Conservation (phyloP, 2,888 invertebrate species). For the Tetranychus piercei region DNA sequence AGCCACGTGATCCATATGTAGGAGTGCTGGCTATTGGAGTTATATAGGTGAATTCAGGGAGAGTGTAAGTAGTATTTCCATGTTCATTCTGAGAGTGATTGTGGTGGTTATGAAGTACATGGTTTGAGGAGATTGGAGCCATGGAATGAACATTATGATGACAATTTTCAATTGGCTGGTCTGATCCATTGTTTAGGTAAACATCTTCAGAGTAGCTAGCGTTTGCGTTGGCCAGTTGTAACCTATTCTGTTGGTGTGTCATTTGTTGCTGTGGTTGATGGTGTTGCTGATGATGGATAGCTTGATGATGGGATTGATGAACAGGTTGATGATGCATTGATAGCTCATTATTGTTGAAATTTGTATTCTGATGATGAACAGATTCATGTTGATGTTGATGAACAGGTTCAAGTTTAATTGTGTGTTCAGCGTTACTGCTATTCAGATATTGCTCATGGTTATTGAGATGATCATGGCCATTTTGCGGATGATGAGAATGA, state of each 20-base stretch:
- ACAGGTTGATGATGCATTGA: background rate
- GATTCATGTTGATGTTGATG: background rate
- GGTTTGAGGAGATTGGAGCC: too few species aligned
- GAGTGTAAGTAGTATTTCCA: background rate
- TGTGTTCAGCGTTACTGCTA: background rate
- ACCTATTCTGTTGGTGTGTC: background rate
- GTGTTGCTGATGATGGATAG: slow-evolving; percentile 5
- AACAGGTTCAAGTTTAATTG: background rate
- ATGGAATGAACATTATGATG: too few species aligned
- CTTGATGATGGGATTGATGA: background rate
- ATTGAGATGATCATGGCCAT: background rate
- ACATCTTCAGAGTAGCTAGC: background rate
- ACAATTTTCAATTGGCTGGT: too few species aligned
- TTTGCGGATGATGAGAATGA: slow-evolving; percentile 1
- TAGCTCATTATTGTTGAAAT: slow-evolving; percentile 7
- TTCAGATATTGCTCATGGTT: background rate
- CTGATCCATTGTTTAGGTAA: background rate
- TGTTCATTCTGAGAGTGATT: background rate
- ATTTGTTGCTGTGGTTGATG: slow-evolving; percentile 11
- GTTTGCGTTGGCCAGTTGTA: background rate
- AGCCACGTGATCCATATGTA: background rate
- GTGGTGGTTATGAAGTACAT: too few species aligned
- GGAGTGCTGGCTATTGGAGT: background rate
- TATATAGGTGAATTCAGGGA: slow-evolving; percentile 8
- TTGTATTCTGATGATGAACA: background rate